A percentile compares a stretch with the other conserved stretches of the same genome.
Conservation (phyloP, 1,140 invertebrate species). For the Brachionus koreanus region DNA sequence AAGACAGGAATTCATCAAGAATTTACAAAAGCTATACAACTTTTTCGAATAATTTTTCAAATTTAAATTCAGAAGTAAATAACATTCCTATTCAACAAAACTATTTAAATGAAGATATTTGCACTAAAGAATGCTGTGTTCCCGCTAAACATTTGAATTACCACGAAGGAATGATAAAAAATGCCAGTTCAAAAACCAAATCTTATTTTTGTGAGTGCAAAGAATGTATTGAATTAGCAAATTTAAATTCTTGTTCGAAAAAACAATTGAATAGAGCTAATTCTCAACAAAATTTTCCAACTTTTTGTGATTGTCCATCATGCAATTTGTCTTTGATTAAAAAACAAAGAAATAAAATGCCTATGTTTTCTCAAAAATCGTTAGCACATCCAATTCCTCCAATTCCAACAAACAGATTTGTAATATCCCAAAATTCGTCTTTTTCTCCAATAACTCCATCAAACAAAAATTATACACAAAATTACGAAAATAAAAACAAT, state of each 20-base stretch:
- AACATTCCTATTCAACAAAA: neutral
- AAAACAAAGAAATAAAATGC: neutral
- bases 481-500: neutral
- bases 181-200: neutral
- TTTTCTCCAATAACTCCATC: slow-evolving; percentile 16
- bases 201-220: slow-evolving; percentile 25
- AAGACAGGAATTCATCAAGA: neutral
- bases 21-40: neutral
- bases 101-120: slow-evolving; percentile 1
- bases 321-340: neutral
- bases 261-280: neutral
- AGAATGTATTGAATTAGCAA: neutral
- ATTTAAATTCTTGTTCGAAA: neutral
- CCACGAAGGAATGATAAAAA: neutral
- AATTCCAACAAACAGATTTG: neutral
- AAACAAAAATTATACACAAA: neutral
- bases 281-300: neutral
- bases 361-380: neutral
- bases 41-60: neutral
- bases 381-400: neutral
- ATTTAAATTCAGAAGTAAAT: neutral
- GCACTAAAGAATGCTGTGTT: neutral
- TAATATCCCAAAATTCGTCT: slow-evolving; percentile 7
- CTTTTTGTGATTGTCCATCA: neutral
- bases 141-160: neutral